Evolutionary conservation across 2,113 vertebrate genomes (phyloP), one percentile per base, ranked within the genome.

Genomic region (Seriola aureovittata): DNA sequence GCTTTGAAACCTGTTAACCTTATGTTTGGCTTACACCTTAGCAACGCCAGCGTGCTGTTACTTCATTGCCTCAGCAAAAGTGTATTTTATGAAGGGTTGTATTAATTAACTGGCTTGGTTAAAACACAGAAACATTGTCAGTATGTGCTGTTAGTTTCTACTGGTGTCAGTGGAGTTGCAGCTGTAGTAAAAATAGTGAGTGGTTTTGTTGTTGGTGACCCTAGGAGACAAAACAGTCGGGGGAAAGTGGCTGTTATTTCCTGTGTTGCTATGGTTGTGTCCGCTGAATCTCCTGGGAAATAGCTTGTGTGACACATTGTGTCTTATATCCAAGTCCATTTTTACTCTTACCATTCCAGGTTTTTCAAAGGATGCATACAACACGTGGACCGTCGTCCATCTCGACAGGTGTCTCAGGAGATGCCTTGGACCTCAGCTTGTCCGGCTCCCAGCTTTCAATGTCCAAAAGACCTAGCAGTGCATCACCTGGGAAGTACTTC

Each of bases 401-500:
- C 38, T 95, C 40, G 10, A 69, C 92, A 0, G 38, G 81, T 0
- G 75, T 85, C 2, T 9, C 94, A 0, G 88, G 92, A 0, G 95
- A 93, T 0, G 40, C 79, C 0, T 10, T 92, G 60, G 97, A 97
- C 34, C 96, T 99, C 75, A 91, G 94, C 76, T 87, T 99, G 76
- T 95, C 93, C 0, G 98, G 98, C 13, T 93, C 96, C 5, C 97
- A 96, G 0, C 95, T 93, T 0, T 92, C 96, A 0, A 32, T 98
- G 55, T 90, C 82, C 54, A 95, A 89, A 12, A 95, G 97, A 3
- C 97, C 98, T 0, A 90, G 93, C 94, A 97, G 97, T 0, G 96
- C 96, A 0, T 94, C 95, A 0, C 79, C 94, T 0, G 89, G 95
- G 88, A 97, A 93, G 80, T 93, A 88, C 71, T 11, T 99, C 52